A percentile compares a stretch with the other conserved stretches of the same genome.
Evolutionary conservation across 2,888 invertebrate species (phyloP).

Genomic region (Boloria selene): DNA sequence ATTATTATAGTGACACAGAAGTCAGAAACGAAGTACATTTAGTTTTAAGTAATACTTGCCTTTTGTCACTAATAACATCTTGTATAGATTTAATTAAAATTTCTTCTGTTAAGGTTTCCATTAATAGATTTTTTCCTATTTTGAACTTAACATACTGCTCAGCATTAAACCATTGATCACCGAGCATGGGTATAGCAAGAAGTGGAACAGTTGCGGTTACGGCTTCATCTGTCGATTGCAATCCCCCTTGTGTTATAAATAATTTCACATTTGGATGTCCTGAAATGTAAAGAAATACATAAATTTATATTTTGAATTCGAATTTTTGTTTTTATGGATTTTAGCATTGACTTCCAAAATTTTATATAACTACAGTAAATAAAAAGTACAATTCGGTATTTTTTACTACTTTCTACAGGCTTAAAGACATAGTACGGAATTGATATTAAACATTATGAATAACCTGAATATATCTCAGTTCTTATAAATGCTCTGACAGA

Average conservation of each 20-base stretch:
- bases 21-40: too few species aligned
- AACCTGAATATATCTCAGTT: too few species aligned
- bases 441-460: too few species aligned
- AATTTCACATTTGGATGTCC: slow-evolving; percentile 66
- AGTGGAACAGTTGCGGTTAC: slow-evolving; percentile 60
- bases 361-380: too few species aligned
- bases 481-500: too few species aligned
- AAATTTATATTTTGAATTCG: neutral
- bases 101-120: slow-evolving; percentile 41
- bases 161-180: slow-evolving; percentile 61
- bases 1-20: too few species aligned
- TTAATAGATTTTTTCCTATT: slow-evolving; percentile 34
- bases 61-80: slow-evolving; percentile 39
- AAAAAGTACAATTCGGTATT: too few species aligned
- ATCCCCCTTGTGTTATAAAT: slow-evolving; percentile 65
- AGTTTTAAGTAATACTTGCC: slow-evolving; percentile 29
- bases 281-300: slow-evolving; percentile 40
- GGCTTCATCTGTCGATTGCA: slow-evolving; percentile 68
- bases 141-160: slow-evolving; percentile 24
- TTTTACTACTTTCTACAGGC: too few species aligned
- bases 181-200: slow-evolving; percentile 60
- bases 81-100: slow-evolving; percentile 43
- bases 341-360: too few species aligned
- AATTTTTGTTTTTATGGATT: too few species aligned
- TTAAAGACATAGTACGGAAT: too few species aligned